These are phyloP conservation scores for Tenthredo amoena DNA, from an alignment of 2,888 invertebrate species.

Conservation along the genomic window DNA sequence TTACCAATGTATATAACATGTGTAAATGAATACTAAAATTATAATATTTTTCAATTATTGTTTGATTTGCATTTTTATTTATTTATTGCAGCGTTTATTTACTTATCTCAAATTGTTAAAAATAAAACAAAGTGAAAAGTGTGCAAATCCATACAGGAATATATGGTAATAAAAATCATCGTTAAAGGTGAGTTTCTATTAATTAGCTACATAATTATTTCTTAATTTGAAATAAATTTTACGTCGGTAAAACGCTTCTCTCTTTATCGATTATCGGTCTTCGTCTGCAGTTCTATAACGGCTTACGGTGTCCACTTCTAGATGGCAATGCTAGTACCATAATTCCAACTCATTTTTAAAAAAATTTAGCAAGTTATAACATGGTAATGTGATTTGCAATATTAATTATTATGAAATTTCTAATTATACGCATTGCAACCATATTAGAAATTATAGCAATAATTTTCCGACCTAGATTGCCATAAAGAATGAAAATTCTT, in stretches of 20 bases:
- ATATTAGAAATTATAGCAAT: not conserved
- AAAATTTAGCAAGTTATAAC: too few species aligned
- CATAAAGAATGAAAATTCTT: not conserved
- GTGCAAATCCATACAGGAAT: not conserved
- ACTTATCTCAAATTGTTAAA: not conserved
- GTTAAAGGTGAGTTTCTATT: not conserved
- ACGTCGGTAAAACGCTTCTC: constrained; percentile 11
- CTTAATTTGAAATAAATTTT: not conserved
- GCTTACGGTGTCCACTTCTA: not conserved
- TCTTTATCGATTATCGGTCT: constrained; percentile 3
- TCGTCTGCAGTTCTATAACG: not conserved
- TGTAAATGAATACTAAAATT: not conserved
- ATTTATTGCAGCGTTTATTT: not conserved
- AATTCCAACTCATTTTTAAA: not conserved
- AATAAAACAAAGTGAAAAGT: not conserved
- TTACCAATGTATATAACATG: not conserved
- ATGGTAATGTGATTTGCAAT: not conserved
- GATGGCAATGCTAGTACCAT: constrained; percentile 19
- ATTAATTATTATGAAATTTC: not conserved
- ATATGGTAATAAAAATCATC: not conserved
- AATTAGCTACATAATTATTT: not conserved
- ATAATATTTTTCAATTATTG: not conserved
- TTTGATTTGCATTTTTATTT: not conserved
- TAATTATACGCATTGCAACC: not conserved
- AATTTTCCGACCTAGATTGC: not conserved